Evolutionary conservation across 2,888 invertebrate species (phyloP), one percentile per base, ranked within the genome.

Genomic region (Pyrocoelia pectoralis): DNA sequence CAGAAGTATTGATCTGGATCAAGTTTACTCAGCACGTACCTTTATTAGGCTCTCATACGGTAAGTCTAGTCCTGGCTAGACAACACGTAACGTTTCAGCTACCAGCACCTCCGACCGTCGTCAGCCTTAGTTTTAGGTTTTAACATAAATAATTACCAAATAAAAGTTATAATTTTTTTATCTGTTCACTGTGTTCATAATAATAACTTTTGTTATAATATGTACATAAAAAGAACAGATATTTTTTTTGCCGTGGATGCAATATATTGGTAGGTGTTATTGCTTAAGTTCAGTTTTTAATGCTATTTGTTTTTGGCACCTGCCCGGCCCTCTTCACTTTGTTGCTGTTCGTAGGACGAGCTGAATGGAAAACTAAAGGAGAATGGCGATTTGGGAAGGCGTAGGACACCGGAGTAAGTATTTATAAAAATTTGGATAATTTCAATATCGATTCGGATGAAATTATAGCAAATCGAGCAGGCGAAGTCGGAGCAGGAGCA

Each of bases 1-100:
- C 90, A 90, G 90, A 90, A 89, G 84, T 85, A 84, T 86, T 85
- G 86, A 84, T 86, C 85, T 85, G 86, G 86, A 80, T 81, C 80
- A 80, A 87, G 87, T 86, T 84, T 77, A 75, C 78, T 80, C 79
- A 77, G 78, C 85, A 84, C 85, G 85, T 86, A 83, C 84, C 80
- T 81, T 80, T 79, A 85, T 85, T 84, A 85, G 84, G 84, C 84
- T 83, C 80, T 81, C 83, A 79, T 86, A 86, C 84, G 87, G 88
- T 88, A 88, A 88, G 88, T 88, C 84, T 86, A 86, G 85, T 84
- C 82, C 83, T 82, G 85, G 78, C 81, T 81, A 81, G 81, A 81
- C 80, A 73, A 77, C 76, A 74, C 69, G 73, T 76, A 73, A 70
- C 69, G 72, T 77, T 75, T 76, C 77, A 74, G 75, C 74, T 63